Percentiles rank a stretch among this genome's conserved stretches.
Evolutionary conservation across 1,140 invertebrate genomes (phyloP).

Genomic region (Caenorhabditis tropicalis): DNA sequence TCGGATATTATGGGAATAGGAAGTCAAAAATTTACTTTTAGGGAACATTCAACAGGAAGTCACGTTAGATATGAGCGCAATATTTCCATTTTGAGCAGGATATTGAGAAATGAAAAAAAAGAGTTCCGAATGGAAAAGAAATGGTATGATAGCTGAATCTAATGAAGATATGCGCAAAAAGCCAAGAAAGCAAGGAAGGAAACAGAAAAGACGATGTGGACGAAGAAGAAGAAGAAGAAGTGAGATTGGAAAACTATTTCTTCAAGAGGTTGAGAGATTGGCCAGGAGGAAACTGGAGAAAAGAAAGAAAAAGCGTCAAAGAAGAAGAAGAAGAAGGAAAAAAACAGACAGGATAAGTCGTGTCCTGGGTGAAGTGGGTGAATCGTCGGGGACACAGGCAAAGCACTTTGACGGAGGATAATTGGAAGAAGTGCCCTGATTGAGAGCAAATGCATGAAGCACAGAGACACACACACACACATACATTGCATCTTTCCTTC

Average conservation of each 20-base stretch:
- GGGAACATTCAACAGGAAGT: background rate
- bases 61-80: background rate
- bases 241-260: slow-evolving; percentile 38
- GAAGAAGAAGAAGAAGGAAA: too few relatives aligned
- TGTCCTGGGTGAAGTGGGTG: background rate
- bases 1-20: background rate
- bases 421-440: slow-evolving; percentile 42
- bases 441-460: slow-evolving; percentile 34
- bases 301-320: background rate
- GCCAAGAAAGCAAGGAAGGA: background rate
- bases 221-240: background rate
- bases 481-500: background rate
- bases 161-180: background rate
- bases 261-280: slow-evolving; percentile 33
- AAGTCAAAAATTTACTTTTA: background rate
- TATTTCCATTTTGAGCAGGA: background rate
- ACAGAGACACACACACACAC: background rate
- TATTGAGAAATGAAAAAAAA: too few relatives aligned
- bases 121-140: background rate
- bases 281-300: background rate
- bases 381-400: background rate
- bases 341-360: slow-evolving; percentile 35
- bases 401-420: slow-evolving; percentile 23
- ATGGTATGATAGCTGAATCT: background rate
- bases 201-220: background rate